Percentiles rank a stretch among this genome's conserved stretches.
phyloP scores from a whole-genome alignment of 2,888 invertebrate species.

The Euplagia quadripunctaria region DNA sequence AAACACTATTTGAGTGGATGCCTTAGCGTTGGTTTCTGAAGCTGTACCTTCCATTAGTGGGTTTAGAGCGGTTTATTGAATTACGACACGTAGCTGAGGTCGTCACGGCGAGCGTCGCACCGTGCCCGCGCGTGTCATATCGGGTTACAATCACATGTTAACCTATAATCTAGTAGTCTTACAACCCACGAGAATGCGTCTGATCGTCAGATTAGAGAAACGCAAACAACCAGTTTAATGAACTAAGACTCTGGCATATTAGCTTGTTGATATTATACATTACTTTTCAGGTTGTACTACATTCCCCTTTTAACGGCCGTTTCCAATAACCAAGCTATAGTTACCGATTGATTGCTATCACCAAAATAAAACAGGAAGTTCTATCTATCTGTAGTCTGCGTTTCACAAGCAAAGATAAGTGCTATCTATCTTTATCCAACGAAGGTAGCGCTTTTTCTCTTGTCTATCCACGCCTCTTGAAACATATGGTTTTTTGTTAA shows the following conservation, averaged over 20 bases:
- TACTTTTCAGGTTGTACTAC: not conserved
- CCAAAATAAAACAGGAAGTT: no score
- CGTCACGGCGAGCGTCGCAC: conserved; percentile 44
- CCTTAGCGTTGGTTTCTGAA: conserved; percentile 39
- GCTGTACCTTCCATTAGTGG: conserved; percentile 67
- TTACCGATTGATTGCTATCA: no score
- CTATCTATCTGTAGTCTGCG: no score
- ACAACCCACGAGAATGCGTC: conserved; percentile 52
- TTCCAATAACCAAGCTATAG: no score
- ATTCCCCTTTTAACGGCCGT: not conserved
- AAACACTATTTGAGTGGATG: conserved; percentile 26
- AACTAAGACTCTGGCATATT: conserved; percentile 25
- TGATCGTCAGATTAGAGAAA: conserved; percentile 49
- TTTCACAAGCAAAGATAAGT: no score
- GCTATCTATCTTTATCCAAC: no score
- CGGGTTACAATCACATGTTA: conserved; percentile 59
- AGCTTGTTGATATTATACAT: conserved; percentile 20
- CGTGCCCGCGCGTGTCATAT: conserved; percentile 57
- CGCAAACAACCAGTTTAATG: conserved; percentile 44
- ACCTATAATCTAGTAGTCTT: conserved; percentile 56
- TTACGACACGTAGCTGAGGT: conserved; percentile 64
- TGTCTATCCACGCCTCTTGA: no score
- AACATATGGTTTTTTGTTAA: no score
- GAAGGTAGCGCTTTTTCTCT: no score
- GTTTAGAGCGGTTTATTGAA: conserved; percentile 67